phyloP scores from a whole-genome alignment of 1,140 invertebrate genomes.

The Riptortus pedestris region DNA sequence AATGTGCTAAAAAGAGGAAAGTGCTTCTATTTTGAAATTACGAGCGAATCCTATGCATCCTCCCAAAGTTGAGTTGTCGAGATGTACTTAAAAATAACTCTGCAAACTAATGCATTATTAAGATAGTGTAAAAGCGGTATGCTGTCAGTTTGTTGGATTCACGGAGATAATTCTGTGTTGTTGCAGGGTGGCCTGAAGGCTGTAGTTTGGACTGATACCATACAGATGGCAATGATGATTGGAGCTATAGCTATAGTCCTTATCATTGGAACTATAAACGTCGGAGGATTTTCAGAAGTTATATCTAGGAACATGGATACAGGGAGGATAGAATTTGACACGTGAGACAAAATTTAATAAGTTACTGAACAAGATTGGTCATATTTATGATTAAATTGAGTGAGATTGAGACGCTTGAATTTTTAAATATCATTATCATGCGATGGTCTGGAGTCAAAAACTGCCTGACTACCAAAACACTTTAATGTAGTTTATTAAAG shows the following conservation, averaged over 20 bases:
- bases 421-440: neutral
- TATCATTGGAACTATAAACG: constrained; percentile 50
- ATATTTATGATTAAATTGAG: neutral
- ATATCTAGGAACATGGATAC: constrained; percentile 44
- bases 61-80: no score
- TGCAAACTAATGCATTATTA: no score
- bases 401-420: neutral
- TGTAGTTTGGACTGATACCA: constrained; percentile 77
- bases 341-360: constrained; percentile 22
- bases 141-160: no score
- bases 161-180: no score
- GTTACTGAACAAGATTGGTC: neutral
- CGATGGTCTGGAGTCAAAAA: no score
- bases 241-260: constrained; percentile 56
- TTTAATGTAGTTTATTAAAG: no score
- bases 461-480: no score
- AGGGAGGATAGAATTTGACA: constrained; percentile 44
- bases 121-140: no score
- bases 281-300: constrained; percentile 54
- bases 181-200: constrained; percentile 73
- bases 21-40: no score
- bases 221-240: constrained; percentile 69
- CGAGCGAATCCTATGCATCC: no score
- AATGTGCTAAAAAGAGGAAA: no score
- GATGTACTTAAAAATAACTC: no score